Evolutionary conservation across 1,140 invertebrate genomes (phyloP), one percentile per base, ranked within the genome.

Genomic region (Apis dorsata): DNA sequence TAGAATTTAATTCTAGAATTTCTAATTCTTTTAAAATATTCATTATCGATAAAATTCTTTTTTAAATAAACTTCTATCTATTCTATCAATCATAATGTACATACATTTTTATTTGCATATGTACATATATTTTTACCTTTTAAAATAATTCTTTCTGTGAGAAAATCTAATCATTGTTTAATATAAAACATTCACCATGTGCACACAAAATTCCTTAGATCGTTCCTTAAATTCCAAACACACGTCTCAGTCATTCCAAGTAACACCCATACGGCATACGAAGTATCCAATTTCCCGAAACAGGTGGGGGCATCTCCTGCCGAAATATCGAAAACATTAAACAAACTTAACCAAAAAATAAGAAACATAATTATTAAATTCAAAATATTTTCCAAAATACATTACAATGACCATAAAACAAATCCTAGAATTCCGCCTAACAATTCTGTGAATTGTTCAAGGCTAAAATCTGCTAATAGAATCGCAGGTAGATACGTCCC

Each of bases 381-480:
- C 2, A 28, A 24, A 15, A 71, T 24, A 11, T 44, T 44, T 44
- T 44, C 34, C 4, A 44, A 7, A 44, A 44, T 44, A 44, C 34
- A 44, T 44, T 7, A 44, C 0, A 4, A 44, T 44, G 60, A n/a
- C 11, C 60, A 19, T 69, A n/a, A 59, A 34, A 62, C 28, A 34
- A 60, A 65, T 65, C 62, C 49, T 34, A 65, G 44, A 15, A 59
- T 59, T 59, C 12, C 44, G 44, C 1, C n/a, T 21, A 62, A 34
- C 62, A 19, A 53, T 65, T 49, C 19, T 2, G 5, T 3, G 44
- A 12, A 15, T 15, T 10, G 34, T 3, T 44, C 24, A 5, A 65
- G n/a, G 51, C 21, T n/a, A 21, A 70, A 70, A 82, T 82, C 53
- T 59, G 80, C 77, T 68, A 79, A 83, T 79, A 79, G 59, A 71